phyloP scores from a whole-genome alignment of 2,888 invertebrate genomes.

The Elegia similella region DNA sequence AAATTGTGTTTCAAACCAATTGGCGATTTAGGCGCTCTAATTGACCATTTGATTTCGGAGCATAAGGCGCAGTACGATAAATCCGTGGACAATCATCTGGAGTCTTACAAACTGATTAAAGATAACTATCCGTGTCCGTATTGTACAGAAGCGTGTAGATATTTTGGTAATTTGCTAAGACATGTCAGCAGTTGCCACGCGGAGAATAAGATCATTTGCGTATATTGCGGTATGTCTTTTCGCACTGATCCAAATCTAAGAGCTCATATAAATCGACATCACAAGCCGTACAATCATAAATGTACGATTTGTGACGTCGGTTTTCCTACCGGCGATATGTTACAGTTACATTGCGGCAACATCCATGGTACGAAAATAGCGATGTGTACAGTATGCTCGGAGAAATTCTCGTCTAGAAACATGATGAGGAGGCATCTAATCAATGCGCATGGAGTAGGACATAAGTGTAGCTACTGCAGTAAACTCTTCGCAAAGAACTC shows the following conservation, averaged over 20 bases:
- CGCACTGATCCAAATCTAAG: constrained; percentile 55
- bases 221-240: constrained; percentile 52
- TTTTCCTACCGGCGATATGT: constrained; percentile 41
- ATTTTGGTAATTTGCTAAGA: constrained; percentile 53
- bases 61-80: constrained; percentile 48
- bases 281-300: constrained; percentile 43
- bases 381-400: constrained; percentile 51
- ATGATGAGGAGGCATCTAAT: constrained; percentile 53
- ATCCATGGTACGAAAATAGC: constrained; percentile 50
- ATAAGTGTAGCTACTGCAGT: constrained; percentile 56
- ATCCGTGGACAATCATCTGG: constrained; percentile 42
- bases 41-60: constrained; percentile 47
- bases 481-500: constrained; percentile 58
- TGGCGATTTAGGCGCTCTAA: constrained; percentile 40
- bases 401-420: constrained; percentile 56
- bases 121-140: constrained; percentile 56
- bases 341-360: constrained; percentile 51
- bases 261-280: constrained; percentile 50
- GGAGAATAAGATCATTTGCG: constrained; percentile 56
- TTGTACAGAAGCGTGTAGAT: constrained; percentile 49
- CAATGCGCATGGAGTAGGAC: constrained; percentile 48
- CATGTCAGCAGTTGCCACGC: constrained; percentile 54
- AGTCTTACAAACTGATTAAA: constrained; percentile 50
- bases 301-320: constrained; percentile 46
- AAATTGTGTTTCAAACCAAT: constrained; percentile 49